Base-by-base conservation (phyloP, 2,888 invertebrate genomes). In the Scelioninae gen. 2 region DNA sequence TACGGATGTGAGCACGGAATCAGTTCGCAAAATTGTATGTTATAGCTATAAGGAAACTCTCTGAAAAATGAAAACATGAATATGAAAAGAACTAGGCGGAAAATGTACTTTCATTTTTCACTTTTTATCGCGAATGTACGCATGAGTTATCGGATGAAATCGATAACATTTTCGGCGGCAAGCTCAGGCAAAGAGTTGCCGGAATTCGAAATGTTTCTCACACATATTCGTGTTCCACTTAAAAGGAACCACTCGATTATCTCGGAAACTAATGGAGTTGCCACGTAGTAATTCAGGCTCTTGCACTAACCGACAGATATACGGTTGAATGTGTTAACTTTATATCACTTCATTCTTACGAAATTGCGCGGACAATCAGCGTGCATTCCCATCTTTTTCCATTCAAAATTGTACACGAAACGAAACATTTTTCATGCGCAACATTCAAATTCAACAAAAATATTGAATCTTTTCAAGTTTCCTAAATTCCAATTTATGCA, bases 201-300 rank as follows among this genome's bases (percentile, higher is more conserved):
- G 41, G 16, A 41, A 41, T 13, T 55, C 11, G 55, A 55, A 55
- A 55, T 11, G 55, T 41, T 41, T 31, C 28, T 28, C 31, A 11
- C 55, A 15, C 55, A n/a, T 11, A 22, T 9, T 4, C 31, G 48
- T 31, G 31, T 48, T 35, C 35, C 60, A 45, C 60, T 61, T 48
- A 61, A 61, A 61, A 61, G 39, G 48, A 61, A 61, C 48, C 60
- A 37, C 60, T 48, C 37, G 60, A 61, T 61, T 61, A 60, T 48
- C 60, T 60, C 28, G 48, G 50, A 61, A 61, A 50, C 61, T 61
- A 50, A 61, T 50, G 61, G 50, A 61, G 61, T 61, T 61, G 50
- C 31, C 50, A 28, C 37, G 61, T 50, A 50, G 50, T 50, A 61
- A 61, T 50, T 61, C 61, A 41, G 61, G 19, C 25, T 41, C 39